phyloP scores from a whole-genome alignment of 2,888 invertebrate genomes.

The Acleris sparsana region DNA sequence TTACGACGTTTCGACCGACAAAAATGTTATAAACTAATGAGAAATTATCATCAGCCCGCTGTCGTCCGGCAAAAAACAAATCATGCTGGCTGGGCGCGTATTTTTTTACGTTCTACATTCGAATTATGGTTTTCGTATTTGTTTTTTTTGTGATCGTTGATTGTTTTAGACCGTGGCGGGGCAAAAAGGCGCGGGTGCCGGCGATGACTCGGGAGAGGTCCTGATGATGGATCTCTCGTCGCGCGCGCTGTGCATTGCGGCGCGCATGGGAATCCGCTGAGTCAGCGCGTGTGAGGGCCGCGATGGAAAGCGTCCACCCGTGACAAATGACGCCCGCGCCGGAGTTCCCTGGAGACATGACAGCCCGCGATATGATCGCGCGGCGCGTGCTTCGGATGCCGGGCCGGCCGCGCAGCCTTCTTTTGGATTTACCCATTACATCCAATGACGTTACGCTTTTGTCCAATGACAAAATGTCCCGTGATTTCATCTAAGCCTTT shows the following conservation, averaged over 20 bases:
- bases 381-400: conserved; percentile 81
- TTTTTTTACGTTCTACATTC: conserved; percentile 70
- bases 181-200: conserved; percentile 63
- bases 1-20: conserved; percentile 79
- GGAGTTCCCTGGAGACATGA: conserved; percentile 67
- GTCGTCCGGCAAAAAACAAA: conserved; percentile 73
- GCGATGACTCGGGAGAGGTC: conserved; percentile 67
- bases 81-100: conserved; percentile 65
- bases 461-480: conserved; percentile 61
- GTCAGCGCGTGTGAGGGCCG: conserved; percentile 50
- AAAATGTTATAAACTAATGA: conserved; percentile 83
- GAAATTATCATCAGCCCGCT: conserved; percentile 80
- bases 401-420: conserved; percentile 46
- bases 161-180: conserved; percentile 73
- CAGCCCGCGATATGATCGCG: conserved; percentile 70
- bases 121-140: conserved; percentile 70
- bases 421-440: conserved; percentile 75
- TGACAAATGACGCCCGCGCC: conserved; percentile 52
- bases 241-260: conserved; percentile 56
- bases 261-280: conserved; percentile 43
- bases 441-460: conserved; percentile 77
- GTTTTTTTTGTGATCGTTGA: conserved; percentile 66
- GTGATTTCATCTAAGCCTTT: conserved; percentile 67
- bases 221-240: conserved; percentile 49
- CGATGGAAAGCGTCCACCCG: conserved; percentile 54